A percentile compares a stretch with the other conserved stretches of the same genome.
Conservation (phyloP, 2,888 invertebrate genomes). For the Euproctis similis region DNA sequence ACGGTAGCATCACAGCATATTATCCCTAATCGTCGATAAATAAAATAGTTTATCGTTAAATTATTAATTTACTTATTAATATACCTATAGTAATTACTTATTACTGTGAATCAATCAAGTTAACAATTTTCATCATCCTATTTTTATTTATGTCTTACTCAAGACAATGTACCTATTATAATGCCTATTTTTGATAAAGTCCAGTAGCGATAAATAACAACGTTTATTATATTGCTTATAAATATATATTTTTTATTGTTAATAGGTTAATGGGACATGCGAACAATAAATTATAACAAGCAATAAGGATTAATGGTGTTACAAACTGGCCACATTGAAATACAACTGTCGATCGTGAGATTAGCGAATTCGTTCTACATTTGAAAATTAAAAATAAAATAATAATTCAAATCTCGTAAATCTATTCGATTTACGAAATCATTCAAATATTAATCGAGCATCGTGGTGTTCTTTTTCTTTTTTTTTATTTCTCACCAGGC, state of each 20-base stretch:
- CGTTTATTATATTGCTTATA: constrained; percentile 26
- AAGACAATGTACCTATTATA: no score
- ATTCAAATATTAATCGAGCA: constrained; percentile 39
- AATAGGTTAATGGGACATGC: constrained; percentile 28
- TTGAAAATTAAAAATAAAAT: no score
- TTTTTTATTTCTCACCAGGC: constrained; percentile 55
- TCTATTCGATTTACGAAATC: constrained; percentile 39
- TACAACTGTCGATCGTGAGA: constrained; percentile 17
- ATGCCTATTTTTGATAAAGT: constrained; percentile 9
- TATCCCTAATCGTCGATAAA: no score
- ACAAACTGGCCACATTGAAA: constrained; percentile 12
- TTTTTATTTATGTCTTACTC: background rate
- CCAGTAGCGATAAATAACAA: constrained; percentile 26
- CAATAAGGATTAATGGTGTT: constrained; percentile 21
- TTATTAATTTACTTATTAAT: no score
- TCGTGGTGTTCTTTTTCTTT: no score
- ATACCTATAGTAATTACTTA: no score
- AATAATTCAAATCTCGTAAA: constrained; percentile 31
- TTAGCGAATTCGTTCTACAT: constrained; percentile 41
- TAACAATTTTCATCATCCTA: no score
- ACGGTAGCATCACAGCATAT: no score
- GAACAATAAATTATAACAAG: constrained; percentile 24
- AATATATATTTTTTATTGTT: constrained; percentile 26
- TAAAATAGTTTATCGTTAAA: no score
- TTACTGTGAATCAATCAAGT: no score